phyloP scores from a whole-genome alignment of 1,140 invertebrate genomes.

The Drosophila sulfurigaster region DNA sequence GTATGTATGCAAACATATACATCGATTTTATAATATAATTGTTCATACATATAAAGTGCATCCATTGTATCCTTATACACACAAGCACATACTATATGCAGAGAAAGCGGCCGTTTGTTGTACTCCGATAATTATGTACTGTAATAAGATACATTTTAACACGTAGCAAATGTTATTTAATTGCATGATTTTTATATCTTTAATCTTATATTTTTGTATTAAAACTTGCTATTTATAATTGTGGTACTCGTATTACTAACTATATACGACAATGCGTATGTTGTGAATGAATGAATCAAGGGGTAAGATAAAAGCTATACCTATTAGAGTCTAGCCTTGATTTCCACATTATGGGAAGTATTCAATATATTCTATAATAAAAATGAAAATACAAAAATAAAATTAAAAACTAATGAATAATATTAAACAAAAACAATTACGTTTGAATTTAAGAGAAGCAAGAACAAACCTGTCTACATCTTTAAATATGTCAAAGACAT shows the following conservation, averaged over 20 bases:
- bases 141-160: constrained; percentile 49
- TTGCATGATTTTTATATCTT: constrained; percentile 59
- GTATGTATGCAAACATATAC: background rate
- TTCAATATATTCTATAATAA: no score
- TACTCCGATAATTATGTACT: constrained; percentile 53
- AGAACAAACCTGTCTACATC: background rate
- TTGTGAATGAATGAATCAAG: constrained; percentile 24
- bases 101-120: constrained; percentile 31
- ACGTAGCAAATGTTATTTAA: constrained; percentile 59
- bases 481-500: no score
- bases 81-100: background rate
- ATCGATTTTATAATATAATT: background rate
- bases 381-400: no score
- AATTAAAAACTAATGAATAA: no score
- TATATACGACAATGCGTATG: constrained; percentile 26
- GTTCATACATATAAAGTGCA: background rate
- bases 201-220: constrained; percentile 52
- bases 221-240: constrained; percentile 54
- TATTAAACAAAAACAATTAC: background rate
- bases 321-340: background rate
- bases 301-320: background rate
- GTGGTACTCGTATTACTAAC: constrained; percentile 55
- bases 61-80: background rate
- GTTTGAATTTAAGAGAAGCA: no score
- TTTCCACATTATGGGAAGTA: no score